Evolutionary conservation across 2,888 invertebrate genomes (phyloP).

Genomic region (Hybos culiciformis): DNA sequence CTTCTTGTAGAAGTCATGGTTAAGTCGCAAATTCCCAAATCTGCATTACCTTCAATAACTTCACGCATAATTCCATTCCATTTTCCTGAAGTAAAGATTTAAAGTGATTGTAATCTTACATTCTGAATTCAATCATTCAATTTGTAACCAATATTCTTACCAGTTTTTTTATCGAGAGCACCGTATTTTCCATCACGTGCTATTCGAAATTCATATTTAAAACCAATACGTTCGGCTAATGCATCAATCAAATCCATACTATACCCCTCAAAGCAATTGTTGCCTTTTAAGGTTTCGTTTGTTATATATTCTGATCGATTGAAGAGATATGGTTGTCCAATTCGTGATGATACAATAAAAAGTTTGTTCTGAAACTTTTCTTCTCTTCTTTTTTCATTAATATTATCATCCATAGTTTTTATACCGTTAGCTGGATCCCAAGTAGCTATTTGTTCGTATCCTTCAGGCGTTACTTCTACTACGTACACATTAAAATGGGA

Average conservation of each 20-base stretch:
- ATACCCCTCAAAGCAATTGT: conserved; percentile 76
- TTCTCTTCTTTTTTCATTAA: conserved; percentile 23
- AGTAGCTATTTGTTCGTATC: conserved; percentile 40
- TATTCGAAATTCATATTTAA: conserved; percentile 57
- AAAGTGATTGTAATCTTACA: too few species aligned
- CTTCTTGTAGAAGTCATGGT: conserved; percentile 88
- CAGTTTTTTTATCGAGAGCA: conserved; percentile 45
- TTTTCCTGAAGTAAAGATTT: too few species aligned
- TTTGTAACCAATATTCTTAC: too few species aligned
- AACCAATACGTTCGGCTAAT: conserved; percentile 53
- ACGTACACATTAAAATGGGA: conserved; percentile 51
- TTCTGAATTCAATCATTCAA: too few species aligned
- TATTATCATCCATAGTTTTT: conserved; percentile 37
- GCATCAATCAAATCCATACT: conserved; percentile 79
- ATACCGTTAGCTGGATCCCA: conserved; percentile 34
- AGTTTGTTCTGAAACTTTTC: conserved; percentile 47
- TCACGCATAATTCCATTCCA: conserved; percentile 1
- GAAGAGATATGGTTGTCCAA: conserved; percentile 59
- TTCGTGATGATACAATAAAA: conserved; percentile 54
- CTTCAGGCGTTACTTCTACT: conserved; percentile 47
- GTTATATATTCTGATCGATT: conserved; percentile 18
- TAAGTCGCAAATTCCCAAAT: conserved; percentile 88
- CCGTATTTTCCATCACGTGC: conserved; percentile 62
- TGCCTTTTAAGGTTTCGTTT: conserved; percentile 48
- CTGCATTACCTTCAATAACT: conserved; percentile 46